These are phyloP conservation scores for Balanococcus diminutus DNA, from an alignment of 2,888 invertebrate genomes.

Conservation along the genomic window DNA sequence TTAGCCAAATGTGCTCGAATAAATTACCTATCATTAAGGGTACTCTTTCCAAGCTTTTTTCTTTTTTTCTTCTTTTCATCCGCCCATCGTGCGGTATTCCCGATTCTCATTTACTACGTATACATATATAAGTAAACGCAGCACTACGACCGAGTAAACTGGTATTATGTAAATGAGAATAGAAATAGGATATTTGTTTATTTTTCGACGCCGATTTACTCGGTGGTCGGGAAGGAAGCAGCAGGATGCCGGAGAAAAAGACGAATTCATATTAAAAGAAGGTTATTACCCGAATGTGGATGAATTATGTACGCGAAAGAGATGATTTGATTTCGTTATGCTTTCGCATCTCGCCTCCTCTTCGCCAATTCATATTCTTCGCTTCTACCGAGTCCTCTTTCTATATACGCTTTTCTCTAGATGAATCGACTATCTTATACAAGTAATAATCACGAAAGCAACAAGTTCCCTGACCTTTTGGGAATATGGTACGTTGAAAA, in stretches of 20 bases:
- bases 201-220: neutral
- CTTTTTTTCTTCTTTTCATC: neutral
- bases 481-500: no score
- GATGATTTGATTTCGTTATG: neutral
- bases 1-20: constrained; percentile 19
- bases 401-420: neutral
- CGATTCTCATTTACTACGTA: neutral
- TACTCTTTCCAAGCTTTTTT: neutral
- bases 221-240: no score
- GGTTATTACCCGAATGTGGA: neutral
- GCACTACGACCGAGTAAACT: neutral
- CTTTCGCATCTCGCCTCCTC: neutral
- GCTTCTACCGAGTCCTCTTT: neutral
- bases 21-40: neutral
- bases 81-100: neutral
- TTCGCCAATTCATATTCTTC: no score
- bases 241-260: neutral
- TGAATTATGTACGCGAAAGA: neutral
- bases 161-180: neutral
- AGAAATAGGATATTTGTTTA: neutral
- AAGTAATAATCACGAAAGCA: neutral
- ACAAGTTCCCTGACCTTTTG: neutral
- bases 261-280: neutral
- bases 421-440: neutral
- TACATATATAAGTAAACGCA: no score